A percentile compares a stretch with the other conserved stretches of the same genome.
phyloP scores from a whole-genome alignment of 2,888 invertebrate genomes.

The Enchytraeus crypticus region DNA sequence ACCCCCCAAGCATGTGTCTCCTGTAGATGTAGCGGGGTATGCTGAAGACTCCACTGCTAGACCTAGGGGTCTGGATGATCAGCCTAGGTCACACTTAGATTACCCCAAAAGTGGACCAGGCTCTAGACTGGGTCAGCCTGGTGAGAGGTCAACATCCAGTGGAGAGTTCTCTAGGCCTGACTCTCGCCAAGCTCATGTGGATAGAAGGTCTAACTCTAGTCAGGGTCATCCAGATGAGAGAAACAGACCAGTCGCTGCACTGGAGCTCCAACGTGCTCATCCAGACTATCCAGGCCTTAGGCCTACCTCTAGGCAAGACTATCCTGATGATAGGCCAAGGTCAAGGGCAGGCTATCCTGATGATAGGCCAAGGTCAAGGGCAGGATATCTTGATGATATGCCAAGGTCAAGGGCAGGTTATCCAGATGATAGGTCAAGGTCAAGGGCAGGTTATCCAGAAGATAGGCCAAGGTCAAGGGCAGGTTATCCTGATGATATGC shows the following conservation, averaged over 20 bases:
- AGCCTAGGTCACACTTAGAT: background rate
- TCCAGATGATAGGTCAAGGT: conserved; percentile 14
- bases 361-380: conserved; percentile 13
- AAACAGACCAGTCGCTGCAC: background rate
- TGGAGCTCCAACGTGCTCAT: background rate
- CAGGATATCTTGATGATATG: conserved; percentile 1
- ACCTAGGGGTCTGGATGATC: too few relatives aligned
- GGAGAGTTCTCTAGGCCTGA: conserved; percentile 1
- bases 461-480: too few relatives aligned
- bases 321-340: conserved; percentile 10
- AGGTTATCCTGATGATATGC: conserved; percentile 9
- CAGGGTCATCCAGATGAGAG: conserved; percentile 7
- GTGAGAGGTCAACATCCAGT: conserved; percentile 1
- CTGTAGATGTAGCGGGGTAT: too few relatives aligned
- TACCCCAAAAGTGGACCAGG: background rate
- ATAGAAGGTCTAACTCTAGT: background rate
- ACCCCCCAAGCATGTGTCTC: too few relatives aligned
- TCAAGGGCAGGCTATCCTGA: conserved; percentile 19
- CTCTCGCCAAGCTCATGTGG: conserved; percentile 11
- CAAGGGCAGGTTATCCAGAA: conserved; percentile 4
- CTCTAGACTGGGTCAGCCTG: background rate
- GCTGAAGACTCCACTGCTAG: too few relatives aligned
- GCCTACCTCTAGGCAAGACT: background rate
- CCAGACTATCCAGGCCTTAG: conserved; percentile 3
- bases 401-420: background rate